Evolutionary conservation across 1,140 invertebrate species (phyloP), one percentile per base, ranked within the genome.

Genomic region (Temnothorax curvispinosus): DNA sequence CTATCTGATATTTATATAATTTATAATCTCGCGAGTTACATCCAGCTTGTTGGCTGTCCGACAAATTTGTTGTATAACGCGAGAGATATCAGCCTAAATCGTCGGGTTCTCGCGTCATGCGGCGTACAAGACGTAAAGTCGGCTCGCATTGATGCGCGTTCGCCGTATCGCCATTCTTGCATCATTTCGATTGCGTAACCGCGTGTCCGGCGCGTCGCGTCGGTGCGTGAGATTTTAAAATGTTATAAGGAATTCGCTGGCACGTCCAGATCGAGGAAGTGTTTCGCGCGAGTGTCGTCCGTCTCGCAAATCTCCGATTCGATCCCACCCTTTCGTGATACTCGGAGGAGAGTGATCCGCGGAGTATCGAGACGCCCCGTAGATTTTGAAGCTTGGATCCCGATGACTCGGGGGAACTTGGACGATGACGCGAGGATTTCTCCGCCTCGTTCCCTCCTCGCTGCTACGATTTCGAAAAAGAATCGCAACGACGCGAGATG

Each of bases 401-500:
- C 32, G 88, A 90, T 90, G 80, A 87, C 81, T 90, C 75, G 69
- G 80, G 69, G 80, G 35, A 76, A 71, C 87, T 27, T 27, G 35
- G 64, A 65, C 3, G 88, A 87, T 90, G 88, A 89, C 81, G 87
- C 88, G 69, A 81, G 54, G 76, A 81, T 90, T 52, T 52, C 50
- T 65, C 7, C 72, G 21, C 47, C 58, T 5, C 58, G 58, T 35
- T 47, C 32, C 13, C 41, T 35, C 62, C 58, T 35, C 84, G 6
- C 27, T 21, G 18, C 44, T 62, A 27, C 60, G 58, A 78, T 67
- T 54, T 88, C 65, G 41, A 86, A 78, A 27, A 90, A 91, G 90
- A 89, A 89, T 93, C 92, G 90, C 88, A 8, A 3, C 27, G 89
- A 35, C 27, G 52, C 52, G 89, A 87, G 88, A 94, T 94, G 94